Conservation (phyloP, 1,140 invertebrate genomes). For the Triops longicaudatus region DNA sequence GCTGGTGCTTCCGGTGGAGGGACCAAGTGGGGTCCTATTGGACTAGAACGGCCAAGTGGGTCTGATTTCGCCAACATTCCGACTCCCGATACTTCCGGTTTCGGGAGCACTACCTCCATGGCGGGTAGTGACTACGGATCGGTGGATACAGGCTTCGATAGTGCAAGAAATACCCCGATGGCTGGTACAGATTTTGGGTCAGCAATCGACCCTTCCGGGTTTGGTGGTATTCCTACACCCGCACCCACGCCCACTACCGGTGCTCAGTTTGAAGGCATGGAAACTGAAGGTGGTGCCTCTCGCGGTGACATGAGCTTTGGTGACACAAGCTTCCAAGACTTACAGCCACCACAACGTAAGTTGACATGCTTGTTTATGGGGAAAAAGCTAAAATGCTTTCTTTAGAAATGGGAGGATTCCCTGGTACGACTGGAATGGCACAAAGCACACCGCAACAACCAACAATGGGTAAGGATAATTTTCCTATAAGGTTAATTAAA, state of each 20-base stretch:
- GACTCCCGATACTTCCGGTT: neutral
- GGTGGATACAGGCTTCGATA: neutral
- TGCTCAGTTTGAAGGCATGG: neutral
- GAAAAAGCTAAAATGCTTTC: too few species aligned
- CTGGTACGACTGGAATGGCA: too few species aligned
- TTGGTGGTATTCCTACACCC: neutral
- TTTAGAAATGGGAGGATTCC: too few species aligned
- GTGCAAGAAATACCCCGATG: neutral
- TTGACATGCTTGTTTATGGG: too few species aligned
- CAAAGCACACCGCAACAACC: too few species aligned
- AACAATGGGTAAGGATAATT: too few species aligned
- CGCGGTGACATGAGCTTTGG: neutral
- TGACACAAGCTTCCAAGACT: neutral
- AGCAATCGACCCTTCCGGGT: neutral
- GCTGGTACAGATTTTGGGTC: neutral
- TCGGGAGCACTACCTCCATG: neutral
- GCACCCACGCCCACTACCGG: too few species aligned
- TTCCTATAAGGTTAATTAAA: too few species aligned
- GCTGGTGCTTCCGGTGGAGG: too few species aligned
- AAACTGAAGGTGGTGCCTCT: neutral
- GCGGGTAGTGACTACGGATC: neutral
- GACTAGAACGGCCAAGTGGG: neutral
- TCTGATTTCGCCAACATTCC: neutral
- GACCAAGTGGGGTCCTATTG: neutral
- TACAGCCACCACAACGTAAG: neutral